Evolutionary conservation across 2,888 invertebrate genomes (phyloP).

Genomic region (Brachyptera risi): DNA sequence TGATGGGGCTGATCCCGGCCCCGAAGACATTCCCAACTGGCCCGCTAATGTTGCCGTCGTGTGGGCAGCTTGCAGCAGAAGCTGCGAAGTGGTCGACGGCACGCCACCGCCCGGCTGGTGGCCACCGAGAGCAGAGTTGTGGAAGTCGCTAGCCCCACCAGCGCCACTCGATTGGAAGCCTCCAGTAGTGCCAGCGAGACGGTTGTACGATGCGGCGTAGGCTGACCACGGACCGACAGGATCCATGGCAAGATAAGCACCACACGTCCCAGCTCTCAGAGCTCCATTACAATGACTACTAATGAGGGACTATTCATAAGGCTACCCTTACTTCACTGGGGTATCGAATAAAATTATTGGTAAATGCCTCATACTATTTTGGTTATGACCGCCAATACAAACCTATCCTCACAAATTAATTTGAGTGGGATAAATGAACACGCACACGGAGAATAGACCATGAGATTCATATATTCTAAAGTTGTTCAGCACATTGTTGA

Average conservation of each 20-base stretch:
- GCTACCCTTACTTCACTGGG: no score
- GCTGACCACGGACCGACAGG: constrained; percentile 86
- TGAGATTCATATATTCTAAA: no score
- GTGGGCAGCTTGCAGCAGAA: constrained; percentile 58
- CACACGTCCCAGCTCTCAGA: no score
- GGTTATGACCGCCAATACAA: no score
- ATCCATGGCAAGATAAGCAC: constrained; percentile 70
- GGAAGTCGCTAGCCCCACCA: constrained; percentile 45
- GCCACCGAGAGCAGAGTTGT: constrained; percentile 28
- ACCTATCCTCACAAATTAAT: no score
- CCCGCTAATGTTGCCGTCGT: constrained; percentile 56
- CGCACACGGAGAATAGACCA: no score
- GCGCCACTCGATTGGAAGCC: constrained; percentile 51
- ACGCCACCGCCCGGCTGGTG: constrained; percentile 28
- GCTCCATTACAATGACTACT: no score
- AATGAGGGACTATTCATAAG: no score
- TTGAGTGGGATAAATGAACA: no score
- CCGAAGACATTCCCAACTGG: constrained; percentile 41
- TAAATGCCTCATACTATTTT: no score
- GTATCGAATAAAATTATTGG: no score
- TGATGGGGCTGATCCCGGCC: constrained; percentile 51
- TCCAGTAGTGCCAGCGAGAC: constrained; percentile 65
- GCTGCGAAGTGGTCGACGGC: constrained; percentile 58
- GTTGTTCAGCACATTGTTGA: no score
- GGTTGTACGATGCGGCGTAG: constrained; percentile 68